Percentiles rank a stretch among this genome's conserved stretches.
These are phyloP conservation scores for Melanotaenia trifasciata DNA, from an alignment of 2,797 vertebrate genomes.

Conservation along the genomic window DNA sequence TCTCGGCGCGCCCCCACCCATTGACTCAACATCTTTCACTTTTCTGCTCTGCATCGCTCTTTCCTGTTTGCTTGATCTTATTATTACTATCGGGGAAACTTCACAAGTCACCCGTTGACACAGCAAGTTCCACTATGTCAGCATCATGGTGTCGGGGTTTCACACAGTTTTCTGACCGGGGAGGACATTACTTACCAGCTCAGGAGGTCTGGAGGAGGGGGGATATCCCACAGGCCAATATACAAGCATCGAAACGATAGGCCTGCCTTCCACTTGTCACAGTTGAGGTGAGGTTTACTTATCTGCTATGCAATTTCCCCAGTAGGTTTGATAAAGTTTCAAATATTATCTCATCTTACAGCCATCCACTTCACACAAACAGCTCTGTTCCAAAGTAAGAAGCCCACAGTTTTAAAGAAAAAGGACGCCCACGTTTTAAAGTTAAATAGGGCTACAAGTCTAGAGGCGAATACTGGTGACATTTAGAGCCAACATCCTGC, in stretches of 20 bases:
- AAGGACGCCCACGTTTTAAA: conserved; percentile 39
- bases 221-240: conserved; percentile 51
- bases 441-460: conserved; percentile 13
- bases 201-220: conserved; percentile 48
- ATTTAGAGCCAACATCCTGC: conserved; percentile 1
- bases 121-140: conserved; percentile 73
- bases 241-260: conserved; percentile 27
- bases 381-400: conserved; percentile 20
- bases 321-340: conserved; percentile 37
- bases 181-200: conserved; percentile 37
- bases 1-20: conserved; percentile 55
- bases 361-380: conserved; percentile 17
- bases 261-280: conserved; percentile 18
- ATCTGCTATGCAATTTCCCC: conserved; percentile 38
- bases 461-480: conserved; percentile 9
- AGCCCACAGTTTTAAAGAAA: conserved; percentile 55
- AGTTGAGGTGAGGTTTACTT: conserved; percentile 35
- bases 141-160: conserved; percentile 51
- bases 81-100: conserved; percentile 82
- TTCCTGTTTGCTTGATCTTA: conserved; percentile 75
- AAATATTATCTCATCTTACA: conserved; percentile 31
- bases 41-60: conserved; percentile 58
- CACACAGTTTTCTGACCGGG: conserved; percentile 66
- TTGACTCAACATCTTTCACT: conserved; percentile 81
- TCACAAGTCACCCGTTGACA: conserved; percentile 68